Conservation (phyloP, 2,888 invertebrate genomes). For the Drosophila setosimentum region DNA sequence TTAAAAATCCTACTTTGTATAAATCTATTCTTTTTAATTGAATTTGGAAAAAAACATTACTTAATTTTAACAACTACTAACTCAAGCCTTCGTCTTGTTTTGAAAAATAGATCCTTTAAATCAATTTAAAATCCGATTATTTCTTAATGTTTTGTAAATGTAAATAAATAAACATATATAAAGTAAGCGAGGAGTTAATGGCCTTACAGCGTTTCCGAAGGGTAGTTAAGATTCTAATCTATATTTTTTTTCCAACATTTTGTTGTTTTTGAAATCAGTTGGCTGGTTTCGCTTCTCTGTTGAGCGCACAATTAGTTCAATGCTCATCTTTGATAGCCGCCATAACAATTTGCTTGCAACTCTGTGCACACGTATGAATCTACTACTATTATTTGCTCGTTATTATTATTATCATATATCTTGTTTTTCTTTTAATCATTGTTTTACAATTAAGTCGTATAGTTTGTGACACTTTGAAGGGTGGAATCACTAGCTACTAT, state of each 20-base stretch:
- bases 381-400: constrained; percentile 27
- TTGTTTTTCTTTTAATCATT: constrained; percentile 1
- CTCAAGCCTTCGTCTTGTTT: not conserved
- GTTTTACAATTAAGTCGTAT: not conserved
- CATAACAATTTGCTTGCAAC: constrained; percentile 68
- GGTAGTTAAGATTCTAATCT: not conserved
- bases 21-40: not conserved
- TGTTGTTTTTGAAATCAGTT: constrained; percentile 39
- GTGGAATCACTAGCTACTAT: not conserved
- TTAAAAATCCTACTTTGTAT: not conserved
- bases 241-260: not conserved
- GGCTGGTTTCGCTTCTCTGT: constrained; percentile 57
- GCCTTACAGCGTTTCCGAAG: not conserved
- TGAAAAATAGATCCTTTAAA: not conserved
- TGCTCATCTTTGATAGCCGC: constrained; percentile 62
- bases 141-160: not conserved
- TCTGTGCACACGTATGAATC: constrained; percentile 22
- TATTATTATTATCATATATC: constrained; percentile 6
- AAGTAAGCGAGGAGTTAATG: not conserved
- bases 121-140: not conserved
- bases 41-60: not conserved
- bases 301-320: constrained; percentile 80
- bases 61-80: not conserved
- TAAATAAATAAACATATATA: not conserved
- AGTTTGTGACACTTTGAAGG: not conserved